Conservation (phyloP, 2,888 invertebrate genomes). For the Junonia oenone region DNA sequence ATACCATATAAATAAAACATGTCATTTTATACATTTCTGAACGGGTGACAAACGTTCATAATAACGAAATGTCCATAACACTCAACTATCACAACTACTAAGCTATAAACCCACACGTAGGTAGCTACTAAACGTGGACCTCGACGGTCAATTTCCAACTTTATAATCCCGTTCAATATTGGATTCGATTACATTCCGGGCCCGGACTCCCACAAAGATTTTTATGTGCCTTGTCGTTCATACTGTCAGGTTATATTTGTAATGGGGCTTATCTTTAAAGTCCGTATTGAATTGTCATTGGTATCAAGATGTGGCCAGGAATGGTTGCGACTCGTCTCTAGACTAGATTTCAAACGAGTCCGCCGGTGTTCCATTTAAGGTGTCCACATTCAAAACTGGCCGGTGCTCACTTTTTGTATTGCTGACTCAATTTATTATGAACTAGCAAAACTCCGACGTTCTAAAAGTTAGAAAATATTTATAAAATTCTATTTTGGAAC, state of each 20-base stretch:
- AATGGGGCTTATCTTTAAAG: slow-evolving; percentile 52
- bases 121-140: slow-evolving; percentile 29
- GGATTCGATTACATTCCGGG: slow-evolving; percentile 39
- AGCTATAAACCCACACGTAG: slow-evolving; percentile 32
- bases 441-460: background rate
- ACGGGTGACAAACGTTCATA: slow-evolving; percentile 34
- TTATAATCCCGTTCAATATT: slow-evolving; percentile 37
- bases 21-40: slow-evolving; percentile 30
- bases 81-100: slow-evolving; percentile 33
- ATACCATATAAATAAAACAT: slow-evolving; percentile 11
- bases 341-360: slow-evolving; percentile 49
- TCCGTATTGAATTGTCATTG: slow-evolving; percentile 62
- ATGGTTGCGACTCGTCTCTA: slow-evolving; percentile 38
- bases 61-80: slow-evolving; percentile 27
- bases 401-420: slow-evolving; percentile 8
- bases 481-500: slow-evolving; percentile 1
- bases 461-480: slow-evolving; percentile 3
- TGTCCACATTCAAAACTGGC: slow-evolving; percentile 10
- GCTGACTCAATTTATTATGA: slow-evolving; percentile 8
- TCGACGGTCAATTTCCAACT: slow-evolving; percentile 30
- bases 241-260: slow-evolving; percentile 54
- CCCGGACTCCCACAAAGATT: slow-evolving; percentile 43
- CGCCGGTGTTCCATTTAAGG: slow-evolving; percentile 36
- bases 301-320: slow-evolving; percentile 48
- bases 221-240: slow-evolving; percentile 46